Evolutionary conservation across 2,888 invertebrate genomes (phyloP).

Genomic region (Leptopilina syphax): DNA sequence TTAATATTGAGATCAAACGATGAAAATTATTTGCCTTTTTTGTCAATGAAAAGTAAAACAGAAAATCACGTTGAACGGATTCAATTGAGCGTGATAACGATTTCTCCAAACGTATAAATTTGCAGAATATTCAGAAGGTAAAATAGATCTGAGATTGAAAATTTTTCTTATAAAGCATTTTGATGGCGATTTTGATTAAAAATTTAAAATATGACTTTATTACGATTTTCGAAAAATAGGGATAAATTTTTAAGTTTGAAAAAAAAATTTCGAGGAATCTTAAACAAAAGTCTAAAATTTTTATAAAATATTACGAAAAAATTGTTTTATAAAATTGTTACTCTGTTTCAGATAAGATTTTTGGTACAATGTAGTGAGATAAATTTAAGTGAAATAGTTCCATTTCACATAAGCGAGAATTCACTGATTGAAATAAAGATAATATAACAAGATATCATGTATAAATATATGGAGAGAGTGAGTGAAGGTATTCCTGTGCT

Average conservation of each 20-base stretch:
- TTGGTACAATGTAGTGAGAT: too few species aligned
- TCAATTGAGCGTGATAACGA: constrained; percentile 21
- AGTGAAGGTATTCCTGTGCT: not conserved
- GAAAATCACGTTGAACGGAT: not conserved
- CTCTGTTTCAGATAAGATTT: too few species aligned
- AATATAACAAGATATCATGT: not conserved
- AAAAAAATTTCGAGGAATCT: too few species aligned
- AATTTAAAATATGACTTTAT: too few species aligned
- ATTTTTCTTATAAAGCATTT: not conserved
- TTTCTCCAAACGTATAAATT: not conserved
- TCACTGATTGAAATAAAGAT: constrained; percentile 6
- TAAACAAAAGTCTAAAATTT: too few species aligned
- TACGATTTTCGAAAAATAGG: too few species aligned
- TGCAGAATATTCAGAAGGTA: not conserved
- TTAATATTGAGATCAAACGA: constrained; percentile 5
- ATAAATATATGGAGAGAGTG: not conserved
- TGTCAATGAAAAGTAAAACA: not conserved
- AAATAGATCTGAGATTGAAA: not conserved
- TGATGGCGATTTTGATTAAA: not conserved
- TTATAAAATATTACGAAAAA: too few species aligned
- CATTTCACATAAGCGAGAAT: not conserved
- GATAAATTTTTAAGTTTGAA: too few species aligned
- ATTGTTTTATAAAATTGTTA: too few species aligned
- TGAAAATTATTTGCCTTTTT: not conserved
- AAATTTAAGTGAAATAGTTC: too few species aligned